Conservation (phyloP, 2,888 invertebrate species). For the Minunthozetes semirufus region DNA sequence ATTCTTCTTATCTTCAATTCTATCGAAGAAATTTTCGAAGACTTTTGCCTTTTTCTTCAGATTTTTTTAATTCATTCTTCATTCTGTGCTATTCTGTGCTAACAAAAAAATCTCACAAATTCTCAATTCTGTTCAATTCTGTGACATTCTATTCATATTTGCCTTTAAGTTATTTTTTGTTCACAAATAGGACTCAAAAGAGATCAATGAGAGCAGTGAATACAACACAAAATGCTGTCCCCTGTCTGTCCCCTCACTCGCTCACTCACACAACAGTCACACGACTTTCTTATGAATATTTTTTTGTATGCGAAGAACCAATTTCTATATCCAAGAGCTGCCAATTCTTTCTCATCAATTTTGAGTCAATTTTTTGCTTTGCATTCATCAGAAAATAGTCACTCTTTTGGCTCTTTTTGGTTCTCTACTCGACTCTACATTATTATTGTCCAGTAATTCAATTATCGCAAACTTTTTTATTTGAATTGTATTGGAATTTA, state of each 20-base stretch:
- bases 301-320: background rate
- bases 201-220: background rate
- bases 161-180: conserved; percentile 17
- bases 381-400: background rate
- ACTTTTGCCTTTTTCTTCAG: background rate
- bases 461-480: conserved; percentile 4
- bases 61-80: background rate
- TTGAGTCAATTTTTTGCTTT: background rate
- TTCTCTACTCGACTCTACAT: background rate
- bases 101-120: background rate
- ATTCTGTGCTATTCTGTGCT: no score
- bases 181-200: background rate
- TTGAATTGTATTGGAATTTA: background rate
- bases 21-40: background rate
- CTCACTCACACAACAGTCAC: background rate
- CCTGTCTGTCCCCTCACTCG: background rate
- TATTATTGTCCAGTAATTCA: background rate
- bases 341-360: conserved; percentile 3
- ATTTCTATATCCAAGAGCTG: background rate
- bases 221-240: background rate
- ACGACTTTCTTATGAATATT: background rate
- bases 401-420: background rate
- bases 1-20: no score
- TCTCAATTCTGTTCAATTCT: background rate
- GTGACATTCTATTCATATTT: conserved; percentile 3